Base-by-base conservation (phyloP, 2,113 vertebrate genomes). In the Calidris pugnax region DNA sequence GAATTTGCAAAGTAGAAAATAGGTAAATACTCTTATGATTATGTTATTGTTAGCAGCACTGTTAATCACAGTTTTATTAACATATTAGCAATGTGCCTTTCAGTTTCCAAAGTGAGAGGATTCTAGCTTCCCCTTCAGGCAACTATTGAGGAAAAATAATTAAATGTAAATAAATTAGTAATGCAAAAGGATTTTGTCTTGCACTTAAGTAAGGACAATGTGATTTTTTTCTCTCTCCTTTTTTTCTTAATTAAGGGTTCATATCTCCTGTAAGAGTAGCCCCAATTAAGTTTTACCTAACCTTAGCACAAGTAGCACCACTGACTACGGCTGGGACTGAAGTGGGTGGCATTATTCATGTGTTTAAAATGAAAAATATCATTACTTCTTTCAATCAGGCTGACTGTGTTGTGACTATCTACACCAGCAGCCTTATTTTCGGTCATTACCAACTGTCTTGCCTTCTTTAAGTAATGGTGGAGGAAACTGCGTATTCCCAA, bases 131-230 rank as follows among this genome's bases (percentile, higher is more conserved):
- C 26, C 76, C 83, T 94, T 85, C 69, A 85, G 76, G 88, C 62
- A 90, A 72, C 73, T 37, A 66, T 69, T 81, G 56, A 90, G 41
- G 47, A 80, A 75, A 84, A 92, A 89, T 75, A 95, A 91, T 89
- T 76, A 89, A 93, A 82, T 85, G 73, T 92, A 97, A 96, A 96
- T 89, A 95, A 92, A 89, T 91, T 84, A 89, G 37, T 89, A 85
- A 82, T 28, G 45, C 69, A 43, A 92, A 92, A 95, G 41, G 9
- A 85, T 93, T 82, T 82, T 85, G 6, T 47, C 53, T 81, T 59
- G 26, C 35, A 48, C 56, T 71, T 89, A 68, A 93, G 30, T 86
- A 76, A 94, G 66, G 35, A n/a, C 64, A 50, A 22, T 27, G 24
- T 48, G 51, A 78, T 35, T 77, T 47, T 47, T 85, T 35, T 76